Conservation (phyloP, 2,888 invertebrate species). For the Cryptocheilus praepositus region DNA sequence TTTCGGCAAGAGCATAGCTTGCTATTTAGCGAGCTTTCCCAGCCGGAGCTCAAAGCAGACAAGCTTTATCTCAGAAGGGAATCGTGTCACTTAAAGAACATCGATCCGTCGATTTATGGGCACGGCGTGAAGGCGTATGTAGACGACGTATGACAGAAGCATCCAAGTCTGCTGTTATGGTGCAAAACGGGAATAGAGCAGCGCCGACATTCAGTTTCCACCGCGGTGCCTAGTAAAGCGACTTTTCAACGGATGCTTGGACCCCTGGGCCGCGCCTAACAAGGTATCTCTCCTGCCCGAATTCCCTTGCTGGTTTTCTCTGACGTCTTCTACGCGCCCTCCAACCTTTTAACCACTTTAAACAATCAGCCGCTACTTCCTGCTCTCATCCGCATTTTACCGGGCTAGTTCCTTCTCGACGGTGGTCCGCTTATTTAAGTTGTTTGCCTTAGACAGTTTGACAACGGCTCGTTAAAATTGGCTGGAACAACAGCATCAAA, state of each 20-base stretch:
- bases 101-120: conserved; percentile 24
- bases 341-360: neutral
- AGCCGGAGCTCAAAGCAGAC: conserved; percentile 42
- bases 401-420: neutral
- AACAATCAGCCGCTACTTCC: neutral
- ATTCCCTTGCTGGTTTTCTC: neutral
- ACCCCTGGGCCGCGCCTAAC: conserved; percentile 1
- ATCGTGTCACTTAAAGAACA: conserved; percentile 46
- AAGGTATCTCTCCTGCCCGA: neutral
- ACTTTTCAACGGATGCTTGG: neutral
- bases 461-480: neutral
- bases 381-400: conserved; percentile 1
- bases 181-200: neutral
- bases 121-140: neutral
- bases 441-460: neutral
- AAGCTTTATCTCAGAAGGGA: conserved; percentile 42
- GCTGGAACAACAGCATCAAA: too few relatives aligned
- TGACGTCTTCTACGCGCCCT: neutral
- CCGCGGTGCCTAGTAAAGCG: neutral
- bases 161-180: neutral
- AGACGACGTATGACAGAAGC: neutral
- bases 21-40: conserved; percentile 44
- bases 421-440: neutral
- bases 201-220: neutral
- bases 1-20: conserved; percentile 33